These are phyloP conservation scores for Apodemus sylvaticus DNA, from an alignment of 2,113 vertebrate species.

Conservation along the genomic window DNA sequence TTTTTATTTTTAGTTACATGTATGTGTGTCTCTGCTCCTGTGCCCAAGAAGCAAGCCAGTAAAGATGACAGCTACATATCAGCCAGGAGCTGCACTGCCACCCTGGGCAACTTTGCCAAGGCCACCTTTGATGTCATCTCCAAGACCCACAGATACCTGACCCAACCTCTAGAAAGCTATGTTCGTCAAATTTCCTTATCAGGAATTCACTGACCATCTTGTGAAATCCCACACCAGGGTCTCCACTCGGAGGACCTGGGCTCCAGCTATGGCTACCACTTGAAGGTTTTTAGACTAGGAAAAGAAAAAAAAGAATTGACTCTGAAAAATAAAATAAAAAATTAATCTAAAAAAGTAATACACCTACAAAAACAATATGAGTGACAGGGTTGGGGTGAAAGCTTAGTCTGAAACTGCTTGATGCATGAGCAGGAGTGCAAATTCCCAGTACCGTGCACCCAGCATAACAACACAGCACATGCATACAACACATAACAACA, in stretches of 20 bases:
- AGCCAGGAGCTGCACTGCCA: too few species aligned
- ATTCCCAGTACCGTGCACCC: not conserved
- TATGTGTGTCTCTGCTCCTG: too few species aligned
- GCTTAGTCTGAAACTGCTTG: not conserved
- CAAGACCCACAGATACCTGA: not conserved
- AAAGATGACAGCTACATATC: not conserved
- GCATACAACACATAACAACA: too few species aligned
- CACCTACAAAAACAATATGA: not conserved
- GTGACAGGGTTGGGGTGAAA: not conserved
- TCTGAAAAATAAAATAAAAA: too few species aligned
- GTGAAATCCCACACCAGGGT: not conserved
- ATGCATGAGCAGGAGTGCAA: accelerated
- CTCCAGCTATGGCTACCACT: not conserved
- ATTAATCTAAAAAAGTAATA: not conserved
- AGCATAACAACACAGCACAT: not conserved
- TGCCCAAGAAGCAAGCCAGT: not conserved
- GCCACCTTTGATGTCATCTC: too few species aligned
- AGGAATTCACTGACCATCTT: not conserved
- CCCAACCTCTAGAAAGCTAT: not conserved
- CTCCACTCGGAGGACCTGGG: not conserved
- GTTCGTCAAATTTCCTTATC: not conserved
- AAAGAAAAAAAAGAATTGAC: too few species aligned
- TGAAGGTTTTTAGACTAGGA: too few species aligned
- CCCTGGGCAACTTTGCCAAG: too few species aligned
- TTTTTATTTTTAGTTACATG: too few species aligned